Conservation (phyloP, 1,140 invertebrate genomes). For the Bombus sylvicola region DNA sequence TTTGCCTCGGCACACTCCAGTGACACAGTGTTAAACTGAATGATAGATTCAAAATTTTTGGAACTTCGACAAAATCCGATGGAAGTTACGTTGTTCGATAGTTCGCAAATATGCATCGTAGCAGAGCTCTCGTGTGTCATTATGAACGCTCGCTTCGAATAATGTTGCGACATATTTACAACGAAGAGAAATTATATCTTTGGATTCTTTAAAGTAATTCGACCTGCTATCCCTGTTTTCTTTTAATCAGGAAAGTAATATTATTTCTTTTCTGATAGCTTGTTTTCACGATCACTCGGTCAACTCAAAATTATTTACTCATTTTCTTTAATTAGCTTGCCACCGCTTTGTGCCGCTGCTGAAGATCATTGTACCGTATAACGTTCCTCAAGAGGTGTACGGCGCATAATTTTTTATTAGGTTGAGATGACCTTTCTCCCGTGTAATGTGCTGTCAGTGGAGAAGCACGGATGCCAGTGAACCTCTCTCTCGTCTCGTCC, state of each 20-base stretch:
- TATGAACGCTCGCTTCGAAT: background rate
- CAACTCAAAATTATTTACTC: constrained; percentile 63
- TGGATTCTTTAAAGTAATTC: background rate
- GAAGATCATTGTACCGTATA: constrained; percentile 67
- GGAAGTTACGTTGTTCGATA: background rate
- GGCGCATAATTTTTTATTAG: constrained; percentile 68
- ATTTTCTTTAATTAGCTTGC: constrained; percentile 65
- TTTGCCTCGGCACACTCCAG: constrained; percentile 49
- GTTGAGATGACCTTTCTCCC: constrained; percentile 66
- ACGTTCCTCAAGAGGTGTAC: constrained; percentile 50
- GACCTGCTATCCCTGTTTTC: too few relatives aligned
- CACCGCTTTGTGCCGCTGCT: constrained; percentile 58
- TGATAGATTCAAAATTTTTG: constrained; percentile 8
- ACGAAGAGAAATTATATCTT: too few relatives aligned
- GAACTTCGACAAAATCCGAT: constrained; percentile 14
- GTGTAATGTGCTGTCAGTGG: constrained; percentile 58
- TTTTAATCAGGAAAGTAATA: background rate
- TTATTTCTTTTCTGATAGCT: constrained; percentile 14
- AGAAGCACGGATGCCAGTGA: constrained; percentile 66
- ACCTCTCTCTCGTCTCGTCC: constrained; percentile 60
- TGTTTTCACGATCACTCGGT: constrained; percentile 56
- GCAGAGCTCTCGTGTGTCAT: background rate
- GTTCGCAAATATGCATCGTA: constrained; percentile 5
- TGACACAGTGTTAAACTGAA: constrained; percentile 22
- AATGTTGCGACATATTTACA: background rate